These are phyloP conservation scores for Anguilla pacifica DNA, from an alignment of 2,797 vertebrate genomes.

Conservation along the genomic window DNA sequence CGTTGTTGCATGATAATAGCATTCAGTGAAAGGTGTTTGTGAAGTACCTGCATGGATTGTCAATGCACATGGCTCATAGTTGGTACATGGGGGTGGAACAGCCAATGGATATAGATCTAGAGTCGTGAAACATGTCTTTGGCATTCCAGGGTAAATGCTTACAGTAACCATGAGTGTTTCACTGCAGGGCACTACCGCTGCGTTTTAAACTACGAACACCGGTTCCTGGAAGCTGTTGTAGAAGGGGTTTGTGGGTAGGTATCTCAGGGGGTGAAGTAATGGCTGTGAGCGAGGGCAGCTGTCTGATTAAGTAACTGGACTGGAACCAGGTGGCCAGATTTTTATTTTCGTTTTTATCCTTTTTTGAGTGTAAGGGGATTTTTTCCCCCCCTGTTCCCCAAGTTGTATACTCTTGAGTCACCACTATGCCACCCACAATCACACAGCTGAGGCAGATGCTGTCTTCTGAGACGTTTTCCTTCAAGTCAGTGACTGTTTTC, in stretches of 20 bases:
- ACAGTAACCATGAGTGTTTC: constrained; percentile 27
- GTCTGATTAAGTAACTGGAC: constrained; percentile 8
- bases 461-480: neutral
- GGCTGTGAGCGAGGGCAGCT: neutral
- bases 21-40: constrained; percentile 19
- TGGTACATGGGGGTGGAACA: neutral
- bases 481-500: neutral
- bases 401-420: neutral
- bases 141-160: constrained; percentile 35
- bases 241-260: constrained; percentile 25
- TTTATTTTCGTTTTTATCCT: neutral
- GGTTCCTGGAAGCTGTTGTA: constrained; percentile 35
- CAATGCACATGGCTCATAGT: constrained; percentile 9
- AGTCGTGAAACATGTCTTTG: constrained; percentile 21
- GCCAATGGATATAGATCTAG: neutral
- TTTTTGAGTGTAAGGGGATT: neutral
- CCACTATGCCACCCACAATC: neutral
- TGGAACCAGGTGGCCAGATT: neutral
- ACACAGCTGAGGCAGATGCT: neutral
- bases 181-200: constrained; percentile 23
- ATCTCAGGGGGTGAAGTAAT: constrained; percentile 10
- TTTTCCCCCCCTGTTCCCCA: neutral
- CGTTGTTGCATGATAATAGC: constrained; percentile 24
- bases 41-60: constrained; percentile 32
- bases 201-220: neutral